Evolutionary conservation across 2,113 vertebrate species (phyloP).

Genomic region (Alces alces): DNA sequence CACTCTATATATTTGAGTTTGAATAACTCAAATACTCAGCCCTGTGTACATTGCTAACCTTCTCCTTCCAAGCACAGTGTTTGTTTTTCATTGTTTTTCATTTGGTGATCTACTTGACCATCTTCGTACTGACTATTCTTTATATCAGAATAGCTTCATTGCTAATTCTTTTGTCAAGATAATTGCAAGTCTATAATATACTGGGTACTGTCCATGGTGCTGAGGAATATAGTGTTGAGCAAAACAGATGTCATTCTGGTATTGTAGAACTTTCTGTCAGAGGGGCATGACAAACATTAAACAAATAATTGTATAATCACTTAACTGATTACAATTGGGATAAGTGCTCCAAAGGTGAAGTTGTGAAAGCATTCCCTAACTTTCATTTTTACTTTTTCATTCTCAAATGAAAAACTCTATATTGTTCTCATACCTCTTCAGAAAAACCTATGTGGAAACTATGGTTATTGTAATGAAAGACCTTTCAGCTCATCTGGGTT

Average conservation of each 20-base stretch:
- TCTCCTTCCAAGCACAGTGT: neutral
- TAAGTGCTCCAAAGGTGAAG: neutral
- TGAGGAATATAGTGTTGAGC: neutral
- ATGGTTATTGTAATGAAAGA: neutral
- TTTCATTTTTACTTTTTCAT: neutral
- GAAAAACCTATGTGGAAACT: neutral
- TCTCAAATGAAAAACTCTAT: neutral
- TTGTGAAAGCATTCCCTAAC: neutral
- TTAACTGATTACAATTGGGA: neutral
- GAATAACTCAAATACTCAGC: neutral
- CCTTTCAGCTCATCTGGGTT: neutral
- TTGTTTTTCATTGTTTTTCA: conserved; percentile 1
- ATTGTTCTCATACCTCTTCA: neutral
- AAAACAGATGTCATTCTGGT: neutral
- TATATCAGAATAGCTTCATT: neutral
- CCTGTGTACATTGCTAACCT: neutral
- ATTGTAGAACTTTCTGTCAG: neutral
- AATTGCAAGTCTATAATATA: neutral
- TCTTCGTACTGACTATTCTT: neutral
- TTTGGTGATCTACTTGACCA: neutral
- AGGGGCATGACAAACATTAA: neutral
- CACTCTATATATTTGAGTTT: neutral
- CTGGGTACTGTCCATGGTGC: neutral
- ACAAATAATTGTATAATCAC: neutral
- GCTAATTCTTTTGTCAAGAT: neutral